Percentiles rank a stretch among this genome's conserved stretches.
Conservation (phyloP, 2,888 invertebrate genomes). For the Molorchus minor region DNA sequence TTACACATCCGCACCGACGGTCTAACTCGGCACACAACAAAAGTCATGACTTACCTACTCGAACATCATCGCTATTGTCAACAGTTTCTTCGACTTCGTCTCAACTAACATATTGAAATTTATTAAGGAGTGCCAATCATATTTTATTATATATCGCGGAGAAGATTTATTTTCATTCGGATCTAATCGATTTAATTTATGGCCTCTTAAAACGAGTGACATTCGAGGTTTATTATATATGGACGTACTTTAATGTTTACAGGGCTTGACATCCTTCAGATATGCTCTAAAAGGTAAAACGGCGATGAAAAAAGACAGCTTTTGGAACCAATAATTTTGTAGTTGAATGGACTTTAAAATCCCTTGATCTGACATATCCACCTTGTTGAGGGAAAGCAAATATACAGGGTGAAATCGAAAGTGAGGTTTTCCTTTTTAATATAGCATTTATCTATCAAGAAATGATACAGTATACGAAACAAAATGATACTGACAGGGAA, state of each 20-base stretch:
- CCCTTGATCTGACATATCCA: no score
- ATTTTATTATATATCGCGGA: conserved; percentile 4
- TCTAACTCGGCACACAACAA: neutral
- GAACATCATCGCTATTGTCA: neutral
- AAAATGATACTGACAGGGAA: no score
- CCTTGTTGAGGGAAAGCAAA: no score
- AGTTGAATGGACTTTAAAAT: no score
- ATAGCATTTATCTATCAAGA: no score
- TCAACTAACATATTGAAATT: neutral
- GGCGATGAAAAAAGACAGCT: no score
- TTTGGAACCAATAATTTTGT: no score
- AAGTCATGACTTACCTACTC: neutral
- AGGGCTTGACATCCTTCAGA: neutral
- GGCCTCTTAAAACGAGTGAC: conserved; percentile 5
- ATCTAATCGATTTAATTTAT: conserved; percentile 14
- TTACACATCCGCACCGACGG: neutral
- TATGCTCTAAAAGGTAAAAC: no score
- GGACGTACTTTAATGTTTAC: neutral
- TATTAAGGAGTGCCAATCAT: conserved; percentile 14
- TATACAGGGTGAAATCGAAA: no score
- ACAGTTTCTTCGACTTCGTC: neutral
- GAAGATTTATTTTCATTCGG: conserved; percentile 8
- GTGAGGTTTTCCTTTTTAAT: no score
- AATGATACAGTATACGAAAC: no score
- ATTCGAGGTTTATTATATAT: neutral